Conservation (phyloP, 2,888 invertebrate species). For the Cepaea hortensis region DNA sequence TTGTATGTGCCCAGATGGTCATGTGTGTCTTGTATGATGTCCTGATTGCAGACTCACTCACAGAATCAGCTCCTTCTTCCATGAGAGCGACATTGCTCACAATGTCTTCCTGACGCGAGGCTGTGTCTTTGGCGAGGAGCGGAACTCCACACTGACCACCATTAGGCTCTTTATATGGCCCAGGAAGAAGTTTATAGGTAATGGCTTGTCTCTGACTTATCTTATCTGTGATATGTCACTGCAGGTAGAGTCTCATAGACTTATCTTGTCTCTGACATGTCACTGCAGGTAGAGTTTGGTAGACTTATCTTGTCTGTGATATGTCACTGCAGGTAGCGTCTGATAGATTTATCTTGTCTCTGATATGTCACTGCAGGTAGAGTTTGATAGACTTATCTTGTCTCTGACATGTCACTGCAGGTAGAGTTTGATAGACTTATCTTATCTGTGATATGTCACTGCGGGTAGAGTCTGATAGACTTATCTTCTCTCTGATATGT, state of each 20-base stretch:
- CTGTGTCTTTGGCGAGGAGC: constrained; percentile 65
- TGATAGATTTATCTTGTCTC: too few species aligned
- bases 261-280: too few species aligned
- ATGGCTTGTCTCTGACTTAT: not conserved
- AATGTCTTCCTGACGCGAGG: constrained; percentile 85
- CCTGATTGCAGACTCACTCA: constrained; percentile 75
- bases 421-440: too few species aligned
- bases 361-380: too few species aligned
- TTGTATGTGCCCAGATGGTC: not conserved
- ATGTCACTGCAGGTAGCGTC: too few species aligned
- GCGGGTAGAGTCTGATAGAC: too few species aligned
- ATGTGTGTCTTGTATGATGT: not conserved
- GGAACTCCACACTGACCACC: constrained; percentile 58
- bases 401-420: too few species aligned
- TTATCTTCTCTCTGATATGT: too few species aligned
- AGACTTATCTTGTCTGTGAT: too few species aligned
- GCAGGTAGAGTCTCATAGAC: not conserved
- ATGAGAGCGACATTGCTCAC: constrained; percentile 83
- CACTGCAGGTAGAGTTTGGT: too few species aligned
- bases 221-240: not conserved
- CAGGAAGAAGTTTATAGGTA: constrained; percentile 68
- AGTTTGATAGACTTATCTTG: too few species aligned
- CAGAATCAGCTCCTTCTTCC: constrained; percentile 80
- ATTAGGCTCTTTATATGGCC: constrained; percentile 73
- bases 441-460: too few species aligned